Evolutionary conservation across 2,113 vertebrate species (phyloP), one percentile per base, ranked within the genome.

Genomic region (Lampris incognitus): DNA sequence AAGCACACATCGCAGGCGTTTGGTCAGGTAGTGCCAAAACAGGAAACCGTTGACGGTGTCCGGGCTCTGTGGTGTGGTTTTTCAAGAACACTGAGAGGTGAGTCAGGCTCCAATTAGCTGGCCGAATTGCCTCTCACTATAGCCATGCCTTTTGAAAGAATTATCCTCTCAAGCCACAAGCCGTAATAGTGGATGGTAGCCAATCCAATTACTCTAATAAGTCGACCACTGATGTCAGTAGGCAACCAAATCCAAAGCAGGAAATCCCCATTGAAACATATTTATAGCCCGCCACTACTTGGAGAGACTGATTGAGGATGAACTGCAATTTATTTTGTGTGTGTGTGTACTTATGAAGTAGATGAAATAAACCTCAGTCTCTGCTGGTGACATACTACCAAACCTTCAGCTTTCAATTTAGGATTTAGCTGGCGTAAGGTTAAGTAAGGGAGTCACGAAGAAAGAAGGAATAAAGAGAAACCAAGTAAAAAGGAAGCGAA

Each of bases 1-100:
- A 77, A 78, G 66, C 74, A 65, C 69, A 77, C 68, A 66, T 73
- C 58, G 24, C 13, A 67, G 38, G 57, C 64, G 48, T 72, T 78
- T 62, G 77, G 76, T 59, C 57, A 48, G 72, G 40, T 57, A 36
- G 41, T 76, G 46, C 55, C 57, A 63, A 65, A 42, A 77, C 69
- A 75, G 72, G 65, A 70, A 71, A 74, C 72, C 39, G 24, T 9
- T 61, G 57, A 69, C 51, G 58, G 44, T 76, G 46, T 79, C n/a
- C 40, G 61, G 3, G 6, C 2, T 1, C 54, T 66, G 49, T 84
- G 65, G 67, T 72, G 44, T 65, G 64, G 70, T 57, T 60, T 13
- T 41, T 8, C 6, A 44, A 9, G 13, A 4, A 54, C 55, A 57
- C 44, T 4, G 2, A 51, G 7, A 46, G 63, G 74, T 51, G 62